Evolutionary conservation across 2,113 vertebrate species (phyloP).

Genomic region (Electrona antarctica): DNA sequence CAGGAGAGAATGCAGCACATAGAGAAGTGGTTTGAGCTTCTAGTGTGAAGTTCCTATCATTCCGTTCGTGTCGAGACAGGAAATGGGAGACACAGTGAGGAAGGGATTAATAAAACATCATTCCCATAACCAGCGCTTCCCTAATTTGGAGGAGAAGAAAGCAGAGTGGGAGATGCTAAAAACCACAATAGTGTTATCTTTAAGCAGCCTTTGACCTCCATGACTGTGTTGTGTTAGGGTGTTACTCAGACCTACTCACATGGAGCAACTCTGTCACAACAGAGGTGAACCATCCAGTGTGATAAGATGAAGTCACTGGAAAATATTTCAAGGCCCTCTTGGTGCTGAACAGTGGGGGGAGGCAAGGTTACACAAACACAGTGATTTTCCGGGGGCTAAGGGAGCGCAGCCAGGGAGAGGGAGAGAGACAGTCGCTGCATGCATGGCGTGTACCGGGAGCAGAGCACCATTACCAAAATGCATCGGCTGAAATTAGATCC

Average conservation of each 20-base stretch:
- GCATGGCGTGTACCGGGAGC: conserved; percentile 31
- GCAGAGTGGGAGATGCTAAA: conserved; percentile 11
- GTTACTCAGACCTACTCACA: conserved; percentile 27
- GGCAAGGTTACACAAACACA: conserved; percentile 28
- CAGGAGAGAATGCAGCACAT: conserved; percentile 40
- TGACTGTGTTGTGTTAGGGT: background rate
- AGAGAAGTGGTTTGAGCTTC: conserved; percentile 38
- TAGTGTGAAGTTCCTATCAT: conserved; percentile 77
- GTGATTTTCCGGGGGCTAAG: conserved; percentile 36
- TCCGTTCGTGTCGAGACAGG: conserved; percentile 79
- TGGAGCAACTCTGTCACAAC: conserved; percentile 35
- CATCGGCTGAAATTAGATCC: conserved; percentile 80
- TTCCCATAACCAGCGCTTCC: conserved; percentile 60
- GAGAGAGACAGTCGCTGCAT: conserved; percentile 19
- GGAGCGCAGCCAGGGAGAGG: conserved; percentile 11
- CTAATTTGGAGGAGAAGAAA: conserved; percentile 45
- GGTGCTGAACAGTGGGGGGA: conserved; percentile 5
- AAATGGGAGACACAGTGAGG: conserved; percentile 64
- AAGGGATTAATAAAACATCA: conserved; percentile 68
- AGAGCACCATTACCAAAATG: conserved; percentile 77
- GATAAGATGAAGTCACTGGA: conserved; percentile 28
- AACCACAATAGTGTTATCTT: conserved; percentile 37
- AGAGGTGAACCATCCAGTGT: conserved; percentile 12
- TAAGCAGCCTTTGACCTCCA: conserved; percentile 35
- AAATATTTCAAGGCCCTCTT: conserved; percentile 28